phyloP scores from a whole-genome alignment of 2,888 invertebrate genomes.

The Poecilobothrus nobilitatus region DNA sequence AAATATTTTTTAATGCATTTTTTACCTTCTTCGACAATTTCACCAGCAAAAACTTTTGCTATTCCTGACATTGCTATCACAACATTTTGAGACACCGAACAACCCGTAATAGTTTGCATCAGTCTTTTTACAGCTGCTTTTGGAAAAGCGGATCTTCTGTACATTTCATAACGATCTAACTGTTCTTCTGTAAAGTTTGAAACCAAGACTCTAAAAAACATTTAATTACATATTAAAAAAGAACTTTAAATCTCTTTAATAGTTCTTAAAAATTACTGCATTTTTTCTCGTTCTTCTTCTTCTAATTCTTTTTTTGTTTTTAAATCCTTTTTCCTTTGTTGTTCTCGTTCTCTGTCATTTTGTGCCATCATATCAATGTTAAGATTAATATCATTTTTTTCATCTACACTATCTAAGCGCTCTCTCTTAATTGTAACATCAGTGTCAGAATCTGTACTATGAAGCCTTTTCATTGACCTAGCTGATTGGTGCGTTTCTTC shows the following conservation, averaged over 20 bases:
- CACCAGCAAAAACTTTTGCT: slow-evolving; percentile 98
- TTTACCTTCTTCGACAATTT: slow-evolving; percentile 96
- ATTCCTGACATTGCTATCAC: slow-evolving; percentile 99
- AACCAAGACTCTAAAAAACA: slow-evolving; percentile 70
- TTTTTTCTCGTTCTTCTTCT: slow-evolving; percentile 90
- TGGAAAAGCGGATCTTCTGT: slow-evolving; percentile 90
- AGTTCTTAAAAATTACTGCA: slow-evolving; percentile 69
- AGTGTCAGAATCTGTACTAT: background rate
- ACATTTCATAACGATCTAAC: slow-evolving; percentile 97
- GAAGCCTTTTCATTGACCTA: background rate
- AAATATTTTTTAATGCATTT: background rate
- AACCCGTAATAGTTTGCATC: slow-evolving; percentile 97
- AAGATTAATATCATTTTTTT: background rate
- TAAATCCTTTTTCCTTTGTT: slow-evolving; percentile 49
- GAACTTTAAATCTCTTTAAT: background rate
- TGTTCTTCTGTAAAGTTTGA: slow-evolving; percentile 99
- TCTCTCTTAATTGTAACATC: background rate
- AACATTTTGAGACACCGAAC: slow-evolving; percentile 95
- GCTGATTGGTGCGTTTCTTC: background rate
- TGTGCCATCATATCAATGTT: background rate
- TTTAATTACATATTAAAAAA: background rate
- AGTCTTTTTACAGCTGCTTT: slow-evolving; percentile 94
- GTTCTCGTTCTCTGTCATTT: background rate
- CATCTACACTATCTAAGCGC: background rate
- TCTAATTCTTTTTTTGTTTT: slow-evolving; percentile 77